phyloP scores from a whole-genome alignment of 1,140 invertebrate species.

The Scaptomyza graminum region DNA sequence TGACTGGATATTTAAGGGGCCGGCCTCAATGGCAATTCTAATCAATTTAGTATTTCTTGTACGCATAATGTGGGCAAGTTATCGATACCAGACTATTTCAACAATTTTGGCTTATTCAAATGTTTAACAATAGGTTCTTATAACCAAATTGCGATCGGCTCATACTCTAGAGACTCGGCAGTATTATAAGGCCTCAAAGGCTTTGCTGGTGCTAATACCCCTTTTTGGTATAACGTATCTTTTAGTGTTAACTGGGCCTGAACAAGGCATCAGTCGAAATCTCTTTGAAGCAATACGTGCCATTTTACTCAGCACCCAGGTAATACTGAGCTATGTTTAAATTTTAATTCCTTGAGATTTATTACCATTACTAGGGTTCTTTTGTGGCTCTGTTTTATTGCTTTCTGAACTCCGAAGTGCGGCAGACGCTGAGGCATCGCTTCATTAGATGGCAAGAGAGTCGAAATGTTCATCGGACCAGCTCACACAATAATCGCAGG shows the following conservation, averaged over 20 bases:
- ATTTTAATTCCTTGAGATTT: background rate
- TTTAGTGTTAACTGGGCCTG: constrained; percentile 90
- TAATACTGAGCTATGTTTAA: background rate
- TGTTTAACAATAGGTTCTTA: constrained; percentile 88
- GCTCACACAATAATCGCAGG: constrained; percentile 75
- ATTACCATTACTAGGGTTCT: constrained; percentile 86
- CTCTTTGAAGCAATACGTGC: constrained; percentile 89
- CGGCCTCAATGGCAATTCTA: constrained; percentile 89
- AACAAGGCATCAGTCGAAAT: constrained; percentile 87
- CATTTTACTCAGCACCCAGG: constrained; percentile 93
- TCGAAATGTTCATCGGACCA: constrained; percentile 85
- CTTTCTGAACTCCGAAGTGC: constrained; percentile 96
- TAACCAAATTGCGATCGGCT: constrained; percentile 94
- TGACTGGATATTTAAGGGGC: constrained; percentile 92
- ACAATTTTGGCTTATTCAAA: background rate
- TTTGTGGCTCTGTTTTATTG: constrained; percentile 95
- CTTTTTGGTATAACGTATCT: constrained; percentile 95
- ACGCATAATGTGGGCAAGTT: constrained; percentile 96
- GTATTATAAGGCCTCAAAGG: constrained; percentile 94
- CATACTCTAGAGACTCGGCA: constrained; percentile 94
- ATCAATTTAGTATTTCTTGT: constrained; percentile 94
- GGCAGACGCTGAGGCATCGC: constrained; percentile 92
- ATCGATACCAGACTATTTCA: background rate
- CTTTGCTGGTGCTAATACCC: constrained; percentile 93
- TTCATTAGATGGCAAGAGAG: constrained; percentile 91